Percentiles rank a stretch among this genome's conserved stretches.
Evolutionary conservation across 2,113 vertebrate species (phyloP).

Genomic region (Choloepus hoffmanni): DNA sequence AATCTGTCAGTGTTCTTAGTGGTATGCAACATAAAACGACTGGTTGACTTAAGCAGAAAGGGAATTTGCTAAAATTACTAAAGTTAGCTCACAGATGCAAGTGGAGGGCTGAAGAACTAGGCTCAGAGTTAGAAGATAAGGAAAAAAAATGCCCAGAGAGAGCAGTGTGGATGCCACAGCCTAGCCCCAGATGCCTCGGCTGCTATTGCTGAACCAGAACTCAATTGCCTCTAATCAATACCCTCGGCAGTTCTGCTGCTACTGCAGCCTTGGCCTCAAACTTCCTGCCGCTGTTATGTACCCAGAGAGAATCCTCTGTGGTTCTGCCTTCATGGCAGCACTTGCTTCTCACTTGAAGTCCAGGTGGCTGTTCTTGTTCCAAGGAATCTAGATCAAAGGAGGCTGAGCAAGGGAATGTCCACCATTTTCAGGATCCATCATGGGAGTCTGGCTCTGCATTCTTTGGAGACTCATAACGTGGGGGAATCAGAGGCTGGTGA

Average conservation of each 20-base stretch:
- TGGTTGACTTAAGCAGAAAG: neutral
- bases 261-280: fast-evolving
- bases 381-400: neutral
- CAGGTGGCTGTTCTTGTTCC: neutral
- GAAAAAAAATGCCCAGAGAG: too few relatives aligned
- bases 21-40: neutral
- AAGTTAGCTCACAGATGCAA: neutral
- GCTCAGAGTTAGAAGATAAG: neutral
- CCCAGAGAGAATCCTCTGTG: neutral
- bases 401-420: neutral
- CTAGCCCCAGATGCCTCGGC: too few relatives aligned
- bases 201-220: neutral
- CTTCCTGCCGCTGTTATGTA: neutral
- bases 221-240: neutral
- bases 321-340: neutral
- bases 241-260: neutral
- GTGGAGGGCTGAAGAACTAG: neutral
- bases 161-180: neutral
- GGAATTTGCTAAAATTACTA: neutral
- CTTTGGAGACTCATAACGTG: neutral
- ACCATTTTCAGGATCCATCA: neutral
- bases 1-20: neutral
- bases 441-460: neutral
- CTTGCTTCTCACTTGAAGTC: neutral
- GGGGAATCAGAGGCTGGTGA: neutral